Evolutionary conservation across 1,140 invertebrate species (phyloP), one percentile per base, ranked within the genome.

Genomic region (Homalodisca vitripennis): DNA sequence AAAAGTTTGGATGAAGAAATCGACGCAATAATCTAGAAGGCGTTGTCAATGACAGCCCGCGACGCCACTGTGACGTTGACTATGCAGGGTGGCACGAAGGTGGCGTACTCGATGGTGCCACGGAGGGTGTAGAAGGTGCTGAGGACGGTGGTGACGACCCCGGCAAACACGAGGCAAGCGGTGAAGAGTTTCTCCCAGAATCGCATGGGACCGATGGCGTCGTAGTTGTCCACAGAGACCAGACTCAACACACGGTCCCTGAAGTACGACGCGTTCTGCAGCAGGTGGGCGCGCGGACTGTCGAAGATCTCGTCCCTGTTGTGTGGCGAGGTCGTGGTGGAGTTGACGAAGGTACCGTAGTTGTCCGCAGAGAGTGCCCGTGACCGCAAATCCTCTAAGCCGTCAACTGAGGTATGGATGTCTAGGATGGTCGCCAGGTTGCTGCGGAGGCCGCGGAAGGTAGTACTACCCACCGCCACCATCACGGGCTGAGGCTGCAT

Each of bases 61-160:
- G 71, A 71, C 71, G 75, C 73, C 70, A 74, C 31, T 6, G 71
- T 74, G 1, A 74, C 63, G 46, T 74, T 70, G 22, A 72, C 31
- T 6, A 75, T 1, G 46, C 75, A 76, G 24, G 75, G 73, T n/a
- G 74, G 74, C 22, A 70, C 64, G 48, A 75, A 75, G 12, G 41
- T 67, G 3, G 73, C 70, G 31, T 74, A 73, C 32, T 34, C n/a
- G 12, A 76, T 55, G 1, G 73, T 71, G 14, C 66, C 73, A 6
- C 32, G 55, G 24, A 76, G 10, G 24, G 65, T 46, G 20, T 70
- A 74, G 48, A 66, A 70, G 2, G 75, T 75, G 0, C 74, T 55
- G 13, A 70, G 31, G 0, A 73, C 17, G 3, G 74, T 75, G 0
- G 75, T 73, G 1, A 67, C 22, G 0, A 73, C 51, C 3, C 75